Conservation (phyloP, 2,797 vertebrate species). For the Pangasius mekongensis region DNA sequence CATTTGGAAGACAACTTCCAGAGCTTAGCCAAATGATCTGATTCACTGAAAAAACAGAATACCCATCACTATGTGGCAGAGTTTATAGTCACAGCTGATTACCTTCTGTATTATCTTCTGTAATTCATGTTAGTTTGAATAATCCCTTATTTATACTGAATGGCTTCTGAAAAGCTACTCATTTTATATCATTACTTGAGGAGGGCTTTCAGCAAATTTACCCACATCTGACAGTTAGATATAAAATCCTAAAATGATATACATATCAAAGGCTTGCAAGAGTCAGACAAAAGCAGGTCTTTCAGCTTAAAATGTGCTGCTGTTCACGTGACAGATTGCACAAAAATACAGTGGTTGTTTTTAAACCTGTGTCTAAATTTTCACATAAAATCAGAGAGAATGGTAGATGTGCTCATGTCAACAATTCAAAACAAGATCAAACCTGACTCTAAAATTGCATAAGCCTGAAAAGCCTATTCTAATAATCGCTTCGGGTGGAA, state of each 20-base stretch:
- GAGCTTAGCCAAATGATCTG: not conserved
- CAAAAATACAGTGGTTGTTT: not conserved
- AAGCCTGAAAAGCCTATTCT: not conserved
- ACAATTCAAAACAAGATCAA: constrained; percentile 23
- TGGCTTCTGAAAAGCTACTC: not conserved
- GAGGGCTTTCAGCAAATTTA: not conserved
- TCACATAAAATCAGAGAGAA: not conserved
- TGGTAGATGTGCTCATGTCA: not conserved
- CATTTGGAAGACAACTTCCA: not conserved
- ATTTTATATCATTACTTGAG: not conserved
- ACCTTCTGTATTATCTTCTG: not conserved
- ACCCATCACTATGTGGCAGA: not conserved
- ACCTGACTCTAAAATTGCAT: constrained; percentile 12
- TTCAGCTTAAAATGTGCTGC: not conserved
- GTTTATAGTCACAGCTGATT: not conserved
- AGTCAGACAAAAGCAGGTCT: not conserved
- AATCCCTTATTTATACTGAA: not conserved
- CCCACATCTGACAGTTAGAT: not conserved
- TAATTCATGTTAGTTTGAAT: not conserved
- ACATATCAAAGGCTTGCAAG: not conserved
- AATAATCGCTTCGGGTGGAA: not conserved
- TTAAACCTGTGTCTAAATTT: not conserved
- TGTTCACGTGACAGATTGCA: not conserved
- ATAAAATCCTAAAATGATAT: not conserved
- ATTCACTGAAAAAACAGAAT: not conserved